Base-by-base conservation (phyloP, 2,797 vertebrate species). In the Pogonophryne albipinna region DNA sequence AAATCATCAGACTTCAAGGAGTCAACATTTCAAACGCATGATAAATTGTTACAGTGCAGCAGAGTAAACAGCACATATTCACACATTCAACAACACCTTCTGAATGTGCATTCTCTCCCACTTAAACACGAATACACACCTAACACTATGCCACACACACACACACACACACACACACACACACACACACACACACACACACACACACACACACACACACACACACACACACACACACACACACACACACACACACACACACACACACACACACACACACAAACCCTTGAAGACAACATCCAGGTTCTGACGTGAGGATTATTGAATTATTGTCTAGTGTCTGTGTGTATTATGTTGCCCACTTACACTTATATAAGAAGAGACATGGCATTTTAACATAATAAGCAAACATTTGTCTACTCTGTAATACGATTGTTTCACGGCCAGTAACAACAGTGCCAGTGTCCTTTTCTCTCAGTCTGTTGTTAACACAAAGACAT, bases 31-130 rank as follows among this genome's bases (percentile, higher is more conserved):
- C 44, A 23, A 80, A 66, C 2, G 19, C 53, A 51, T 42, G 12
- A 85, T 85, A 66, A 65, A 65, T 86, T 85, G 55, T 79, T 67
- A 55, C 66, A 66, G 41, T 42, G 51, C 38, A 64, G 47, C 46
- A 72, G 15, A 79, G 50, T 75, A 78, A 71, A 64, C 50, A 66
- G 59, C 76, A 69, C 65, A 71, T 63, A 83, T 81, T 89, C 83
- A 89, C 86, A 87, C 85, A 23, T 79, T 80, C 57, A 72, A 41
- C 74, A 74, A 82, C 87, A 83, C 70, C 79, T 80, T 51, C 44
- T 0, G 1, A 55, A 47, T 56, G 65, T 57, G 56, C 49, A 67
- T 51, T 23, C 57, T 73, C 69, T 77, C 76, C 67, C 76, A 50
- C 80, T 62, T 62, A 59, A n/a, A 62, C 71, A 57, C 12, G n/a